Evolutionary conservation across 2,113 vertebrate species (phyloP), one percentile per base, ranked within the genome.

Genomic region (Chloroceryle aenea): DNA sequence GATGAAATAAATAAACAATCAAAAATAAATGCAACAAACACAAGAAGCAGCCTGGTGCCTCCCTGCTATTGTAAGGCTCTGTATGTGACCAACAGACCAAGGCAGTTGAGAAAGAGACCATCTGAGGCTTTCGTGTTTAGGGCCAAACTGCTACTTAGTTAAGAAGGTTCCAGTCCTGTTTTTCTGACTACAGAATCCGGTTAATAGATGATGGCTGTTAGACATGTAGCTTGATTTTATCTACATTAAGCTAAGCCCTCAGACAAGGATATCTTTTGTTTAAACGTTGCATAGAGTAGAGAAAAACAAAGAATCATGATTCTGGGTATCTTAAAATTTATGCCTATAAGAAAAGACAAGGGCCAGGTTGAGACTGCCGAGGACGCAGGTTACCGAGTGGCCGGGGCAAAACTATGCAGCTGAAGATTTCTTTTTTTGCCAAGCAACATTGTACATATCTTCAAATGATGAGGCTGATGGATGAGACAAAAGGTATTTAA

Each of bases 1-100:
- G 52, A 90, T 22, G 27, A 53, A 90, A 85, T 86, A 72, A 94
- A 94, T 74, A 85, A 94, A 66, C 73, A 67, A 96, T 74, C 40
- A 30, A 34, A 85, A 85, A 79, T 85, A 95, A 95, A 87, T 11
- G 68, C 1, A 4, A 69, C 76, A 90, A 92, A 91, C 72, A 29
- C 63, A 38, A 67, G 74, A 50, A 56, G 52, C 40, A 84, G 55
- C 6, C 58, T 68, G 50, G 56, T 72, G 74, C 76, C 80, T 93
- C 43, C 16, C 55, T 90, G 84, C 56, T 81, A 43, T 74, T 50
- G 27, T 48, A 5, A 67, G n/a, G 59, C 80, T 84, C 63, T 53
- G 61, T 27, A 45, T 64, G 72, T 36, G 80, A n/a, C n/a, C n/a
- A n/a, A 67, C 61, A 93, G 56, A 56, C 50, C 2, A 0, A 50